Conservation (phyloP, 2,888 invertebrate species). For the Carabus problematicus region DNA sequence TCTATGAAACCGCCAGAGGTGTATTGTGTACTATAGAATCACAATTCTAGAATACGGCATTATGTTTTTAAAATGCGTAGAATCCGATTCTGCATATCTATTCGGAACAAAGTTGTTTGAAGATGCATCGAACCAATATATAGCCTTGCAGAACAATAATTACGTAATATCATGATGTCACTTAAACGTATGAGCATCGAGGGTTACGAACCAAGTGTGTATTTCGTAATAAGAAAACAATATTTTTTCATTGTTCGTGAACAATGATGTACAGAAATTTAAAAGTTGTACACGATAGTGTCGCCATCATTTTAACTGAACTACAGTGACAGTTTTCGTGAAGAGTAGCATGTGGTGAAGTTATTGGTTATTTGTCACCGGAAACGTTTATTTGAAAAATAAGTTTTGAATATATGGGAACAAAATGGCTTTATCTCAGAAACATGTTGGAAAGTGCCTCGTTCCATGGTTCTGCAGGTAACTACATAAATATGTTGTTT, state of each 20-base stretch:
- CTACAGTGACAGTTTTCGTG: not conserved
- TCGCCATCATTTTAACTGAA: constrained; percentile 14
- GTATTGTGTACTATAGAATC: too few relatives aligned
- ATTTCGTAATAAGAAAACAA: constrained; percentile 23
- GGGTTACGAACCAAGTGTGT: not conserved
- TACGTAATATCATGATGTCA: constrained; percentile 21
- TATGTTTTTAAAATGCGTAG: constrained; percentile 14
- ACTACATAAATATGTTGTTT: constrained; percentile 38
- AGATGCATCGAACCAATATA: constrained; percentile 19
- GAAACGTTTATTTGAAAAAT: not conserved
- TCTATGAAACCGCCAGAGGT: too few relatives aligned
- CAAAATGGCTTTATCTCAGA: constrained; percentile 55
- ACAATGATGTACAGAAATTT: too few relatives aligned
- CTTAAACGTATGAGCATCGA: constrained; percentile 2
- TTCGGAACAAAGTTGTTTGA: constrained; percentile 9
- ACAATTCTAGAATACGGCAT: too few relatives aligned
- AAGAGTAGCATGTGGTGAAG: not conserved
- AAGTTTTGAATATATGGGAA: constrained; percentile 5
- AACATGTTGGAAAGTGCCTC: constrained; percentile 51
- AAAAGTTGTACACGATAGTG: not conserved
- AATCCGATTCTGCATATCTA: not conserved
- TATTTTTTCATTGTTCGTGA: constrained; percentile 1
- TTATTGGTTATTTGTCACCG: not conserved
- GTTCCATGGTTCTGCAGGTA: constrained; percentile 59
- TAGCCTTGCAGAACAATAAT: constrained; percentile 27